A percentile compares a stretch with the other conserved stretches of the same genome.
Evolutionary conservation across 1,140 invertebrate genomes (phyloP).

Genomic region (Antheraea pernyi): DNA sequence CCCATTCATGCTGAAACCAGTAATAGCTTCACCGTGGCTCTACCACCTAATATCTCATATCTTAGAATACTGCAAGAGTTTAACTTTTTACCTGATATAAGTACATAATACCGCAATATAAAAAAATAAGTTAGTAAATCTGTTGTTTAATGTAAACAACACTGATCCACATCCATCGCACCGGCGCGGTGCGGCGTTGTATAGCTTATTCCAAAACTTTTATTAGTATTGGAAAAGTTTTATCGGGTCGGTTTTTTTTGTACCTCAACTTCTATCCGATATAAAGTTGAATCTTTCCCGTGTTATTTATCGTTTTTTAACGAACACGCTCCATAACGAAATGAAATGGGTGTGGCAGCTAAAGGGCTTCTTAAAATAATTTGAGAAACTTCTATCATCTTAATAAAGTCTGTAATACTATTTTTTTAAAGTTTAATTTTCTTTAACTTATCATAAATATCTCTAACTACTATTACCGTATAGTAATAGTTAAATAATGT

Average conservation of each 20-base stretch:
- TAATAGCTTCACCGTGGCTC: too few relatives aligned
- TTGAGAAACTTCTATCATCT: not conserved
- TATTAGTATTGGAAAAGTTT: constrained; percentile 44
- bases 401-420: not conserved
- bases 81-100: not conserved
- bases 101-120: constrained; percentile 2
- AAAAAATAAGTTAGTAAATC: constrained; percentile 16
- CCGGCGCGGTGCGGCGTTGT: not conserved
- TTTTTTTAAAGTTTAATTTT: not conserved
- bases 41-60: too few relatives aligned
- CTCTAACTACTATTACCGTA: too few relatives aligned
- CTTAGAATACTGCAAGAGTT: too few relatives aligned
- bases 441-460: too few relatives aligned
- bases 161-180: constrained; percentile 17
- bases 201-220: constrained; percentile 30
- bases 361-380: constrained; percentile 7
- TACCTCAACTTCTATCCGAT: constrained; percentile 28
- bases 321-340: constrained; percentile 18
- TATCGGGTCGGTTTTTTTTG: constrained; percentile 31
- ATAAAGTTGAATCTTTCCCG: constrained; percentile 34
- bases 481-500: too few relatives aligned
- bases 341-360: constrained; percentile 4
- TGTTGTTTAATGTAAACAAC: constrained; percentile 26
- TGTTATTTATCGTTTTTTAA: constrained; percentile 44
- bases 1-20: too few relatives aligned